These are phyloP conservation scores for Eurytoma californica DNA, from an alignment of 2,888 invertebrate genomes.

Conservation along the genomic window DNA sequence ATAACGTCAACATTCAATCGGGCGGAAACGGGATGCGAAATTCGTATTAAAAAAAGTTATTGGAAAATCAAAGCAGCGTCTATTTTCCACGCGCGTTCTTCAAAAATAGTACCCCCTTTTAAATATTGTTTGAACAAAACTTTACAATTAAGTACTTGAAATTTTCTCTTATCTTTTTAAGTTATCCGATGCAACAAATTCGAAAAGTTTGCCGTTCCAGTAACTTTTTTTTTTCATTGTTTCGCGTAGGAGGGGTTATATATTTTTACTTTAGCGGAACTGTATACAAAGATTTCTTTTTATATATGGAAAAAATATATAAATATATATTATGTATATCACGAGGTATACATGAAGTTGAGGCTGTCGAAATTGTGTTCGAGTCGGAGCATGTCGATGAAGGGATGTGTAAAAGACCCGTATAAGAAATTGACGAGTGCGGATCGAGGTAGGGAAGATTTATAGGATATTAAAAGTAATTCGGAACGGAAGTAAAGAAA, in stretches of 20 bases:
- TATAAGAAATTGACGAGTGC: slow-evolving; percentile 31
- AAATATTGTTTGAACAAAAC: too few relatives aligned
- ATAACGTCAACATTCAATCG: slow-evolving; percentile 41
- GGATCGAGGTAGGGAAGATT: slow-evolving; percentile 41
- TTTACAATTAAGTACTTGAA: too few relatives aligned
- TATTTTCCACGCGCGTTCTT: slow-evolving; percentile 6
- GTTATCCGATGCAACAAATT: slow-evolving; percentile 6
- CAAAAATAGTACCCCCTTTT: too few relatives aligned
- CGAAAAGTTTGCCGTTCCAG: slow-evolving; percentile 39
- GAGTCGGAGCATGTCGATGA: slow-evolving; percentile 45
- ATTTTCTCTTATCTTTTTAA: background rate
- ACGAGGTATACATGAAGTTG: slow-evolving; percentile 49
- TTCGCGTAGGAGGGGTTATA: slow-evolving; percentile 50
- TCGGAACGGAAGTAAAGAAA: slow-evolving; percentile 65
- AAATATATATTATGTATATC: slow-evolving; percentile 46
- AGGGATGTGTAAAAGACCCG: slow-evolving; percentile 43
- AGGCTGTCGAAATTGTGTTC: slow-evolving; percentile 55
- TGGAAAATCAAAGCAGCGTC: slow-evolving; percentile 34
- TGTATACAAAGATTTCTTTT: slow-evolving; percentile 53
- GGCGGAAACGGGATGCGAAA: slow-evolving; percentile 43
- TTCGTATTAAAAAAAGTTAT: slow-evolving; percentile 40
- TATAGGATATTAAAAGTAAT: slow-evolving; percentile 59
- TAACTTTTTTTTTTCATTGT: slow-evolving; percentile 45
- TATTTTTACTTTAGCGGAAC: slow-evolving; percentile 54
- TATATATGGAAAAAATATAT: slow-evolving; percentile 42